Evolutionary conservation across 2,797 vertebrate genomes (phyloP), one percentile per base, ranked within the genome.

Genomic region (Aselliscus stoliczkanus): DNA sequence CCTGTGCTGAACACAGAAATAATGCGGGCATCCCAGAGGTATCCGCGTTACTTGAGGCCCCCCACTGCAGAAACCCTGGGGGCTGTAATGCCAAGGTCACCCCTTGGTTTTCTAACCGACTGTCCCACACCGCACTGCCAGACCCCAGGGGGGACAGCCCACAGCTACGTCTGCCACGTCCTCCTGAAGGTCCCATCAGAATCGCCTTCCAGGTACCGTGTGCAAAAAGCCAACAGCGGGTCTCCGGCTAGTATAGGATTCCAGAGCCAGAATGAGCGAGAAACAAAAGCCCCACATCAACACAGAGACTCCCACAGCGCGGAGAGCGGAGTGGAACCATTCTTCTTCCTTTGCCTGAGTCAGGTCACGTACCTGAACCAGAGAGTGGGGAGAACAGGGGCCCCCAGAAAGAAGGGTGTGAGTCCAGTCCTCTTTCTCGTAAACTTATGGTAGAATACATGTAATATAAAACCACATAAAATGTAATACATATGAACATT

Each of bases 41-140:
- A 0, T 12, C 31, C 0, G 1, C 0, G n/a, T 31, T 44, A 2
- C 7, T 5, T 1, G 18, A 37, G 70, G 37, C 25, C 31, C 54
- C 81, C 34, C 44, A 3, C 44, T 1, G 11, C 27, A 17, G 34
- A 60, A 73, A 37, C 31, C 37, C 34, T 2, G 0, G 3, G 31
- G 47, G 47, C 54, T 34, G 47, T 9, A 34, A 65, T 0, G 2
- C 62, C 47, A 21, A 52, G 52, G 34, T 2, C 17, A 14, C 60
- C 34, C 4, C 0, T 7, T 1, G 4, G 62, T n/a, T 58, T 50
- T 31, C 44, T 52, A 50, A 64, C 14, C 56, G 11, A 47, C 80
- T 27, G 7, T 17, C 62, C 58, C 80, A 37, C 62, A 77, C 54
- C 14, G 5, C 7, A 5, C 34, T 2, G 37, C 12, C 4, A 4